Evolutionary conservation across 2,888 invertebrate genomes (phyloP).

Genomic region (Anorthoa munda): DNA sequence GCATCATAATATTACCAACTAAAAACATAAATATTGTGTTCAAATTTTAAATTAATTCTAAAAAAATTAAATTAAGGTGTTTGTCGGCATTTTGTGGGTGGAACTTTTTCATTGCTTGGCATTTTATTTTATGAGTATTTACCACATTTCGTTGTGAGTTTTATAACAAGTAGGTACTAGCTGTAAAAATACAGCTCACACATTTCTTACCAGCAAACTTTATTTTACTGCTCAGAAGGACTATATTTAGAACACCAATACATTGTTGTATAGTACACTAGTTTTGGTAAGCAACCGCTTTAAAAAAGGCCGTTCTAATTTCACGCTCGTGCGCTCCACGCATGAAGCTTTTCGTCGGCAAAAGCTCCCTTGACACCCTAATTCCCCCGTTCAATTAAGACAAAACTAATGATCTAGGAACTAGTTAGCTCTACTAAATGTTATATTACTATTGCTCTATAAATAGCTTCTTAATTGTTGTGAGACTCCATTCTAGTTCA

Average conservation of each 20-base stretch:
- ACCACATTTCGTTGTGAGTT: neutral
- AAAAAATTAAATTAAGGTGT: no score
- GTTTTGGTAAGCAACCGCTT: constrained; percentile 44
- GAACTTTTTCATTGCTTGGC: no score
- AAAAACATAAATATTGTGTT: no score
- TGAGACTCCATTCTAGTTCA: constrained; percentile 58
- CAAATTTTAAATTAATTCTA: no score
- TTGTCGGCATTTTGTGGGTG: no score
- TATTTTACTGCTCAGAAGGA: neutral
- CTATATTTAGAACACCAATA: neutral
- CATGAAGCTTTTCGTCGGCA: constrained; percentile 64
- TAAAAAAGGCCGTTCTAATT: constrained; percentile 67
- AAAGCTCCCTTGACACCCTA: constrained; percentile 70
- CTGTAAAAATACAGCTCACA: neutral
- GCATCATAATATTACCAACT: no score
- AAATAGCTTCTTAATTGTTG: constrained; percentile 58
- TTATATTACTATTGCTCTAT: constrained; percentile 53
- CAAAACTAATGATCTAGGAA: constrained; percentile 70
- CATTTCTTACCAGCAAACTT: neutral
- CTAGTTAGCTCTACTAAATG: constrained; percentile 64
- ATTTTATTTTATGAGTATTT: neutral
- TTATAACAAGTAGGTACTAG: neutral
- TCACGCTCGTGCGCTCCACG: constrained; percentile 66
- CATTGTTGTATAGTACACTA: constrained; percentile 7
- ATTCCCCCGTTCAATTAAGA: constrained; percentile 72